A percentile compares a stretch with the other conserved stretches of the same genome.
phyloP scores from a whole-genome alignment of 2,113 vertebrate genomes.

The Myotis lucifugus region DNA sequence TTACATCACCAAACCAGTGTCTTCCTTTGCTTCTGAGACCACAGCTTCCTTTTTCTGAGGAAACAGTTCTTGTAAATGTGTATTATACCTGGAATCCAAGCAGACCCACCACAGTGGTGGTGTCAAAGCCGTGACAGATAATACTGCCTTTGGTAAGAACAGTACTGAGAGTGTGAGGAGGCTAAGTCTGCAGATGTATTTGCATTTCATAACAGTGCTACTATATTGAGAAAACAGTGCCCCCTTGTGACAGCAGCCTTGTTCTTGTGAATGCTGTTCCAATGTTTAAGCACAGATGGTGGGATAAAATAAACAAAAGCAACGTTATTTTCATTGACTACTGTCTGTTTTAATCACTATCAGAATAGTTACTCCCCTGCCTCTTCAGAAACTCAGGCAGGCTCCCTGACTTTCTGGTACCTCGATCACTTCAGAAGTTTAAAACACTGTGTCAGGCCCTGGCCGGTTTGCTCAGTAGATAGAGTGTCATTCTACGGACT shows the following conservation, averaged over 20 bases:
- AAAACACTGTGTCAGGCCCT: background rate
- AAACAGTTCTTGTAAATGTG: conserved; percentile 73
- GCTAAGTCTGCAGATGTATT: background rate
- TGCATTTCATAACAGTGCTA: background rate
- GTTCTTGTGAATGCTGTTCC: background rate
- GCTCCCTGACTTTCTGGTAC: background rate
- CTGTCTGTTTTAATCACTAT: background rate
- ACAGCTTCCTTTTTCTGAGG: conserved; percentile 63
- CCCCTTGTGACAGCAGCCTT: background rate
- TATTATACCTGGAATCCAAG: conserved; percentile 60
- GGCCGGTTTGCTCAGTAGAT: too few species aligned
- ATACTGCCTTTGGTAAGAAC: background rate
- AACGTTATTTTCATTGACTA: background rate
- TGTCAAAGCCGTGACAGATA: background rate
- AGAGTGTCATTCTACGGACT: too few species aligned
- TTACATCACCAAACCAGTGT: conserved; percentile 44
- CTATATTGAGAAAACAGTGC: background rate
- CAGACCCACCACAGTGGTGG: background rate
- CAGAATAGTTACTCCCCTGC: background rate
- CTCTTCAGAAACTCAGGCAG: background rate
- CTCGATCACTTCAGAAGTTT: background rate
- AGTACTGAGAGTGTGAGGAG: background rate
- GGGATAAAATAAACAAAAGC: background rate
- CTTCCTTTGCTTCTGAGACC: conserved; percentile 54
- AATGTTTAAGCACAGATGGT: background rate